Base-by-base conservation (phyloP, 1,140 invertebrate species). In the Popillia japonica region DNA sequence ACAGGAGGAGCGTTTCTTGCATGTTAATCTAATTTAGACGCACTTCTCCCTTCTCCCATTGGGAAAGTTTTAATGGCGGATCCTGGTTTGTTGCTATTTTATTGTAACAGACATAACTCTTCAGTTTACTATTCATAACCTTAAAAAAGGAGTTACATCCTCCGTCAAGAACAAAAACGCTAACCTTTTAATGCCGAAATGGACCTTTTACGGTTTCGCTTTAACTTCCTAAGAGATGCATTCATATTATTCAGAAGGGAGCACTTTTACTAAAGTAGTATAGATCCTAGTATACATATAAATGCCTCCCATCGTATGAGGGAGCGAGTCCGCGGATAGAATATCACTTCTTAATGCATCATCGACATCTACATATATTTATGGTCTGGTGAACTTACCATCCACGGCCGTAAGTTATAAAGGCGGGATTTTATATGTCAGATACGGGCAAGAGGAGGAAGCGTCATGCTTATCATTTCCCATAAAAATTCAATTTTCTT, bases 401-500 rank as follows among this genome's bases (percentile, higher is more conserved):
- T 48, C 11, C 11, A n/a, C n/a, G n/a, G n/a, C n/a, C n/a, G n/a
- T n/a, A n/a, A 48, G 44, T 48, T 48, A 48, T 48, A 48, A 48
- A 48, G 11, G 11, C 44, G 44, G 44, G 11, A n/a, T 48, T 48
- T 48, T 48, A 48, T 48, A 48, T 11, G 44, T 48, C 44, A n/a
- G 44, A 11, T 48, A 10, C 44, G 44, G n/a, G n/a, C n/a, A n/a
- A n/a, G n/a, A n/a, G n/a, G n/a, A n/a, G n/a, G 44, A 48, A 48
- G 11, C 44, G 44, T 11, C 44, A 48, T 48, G 44, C 44, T 48
- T 48, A 48, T 48, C 44, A 48, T 48, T 48, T 14, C 11, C 44
- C 44, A 48, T 48, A 48, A 48, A 48, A 48, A 48, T 48, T 48
- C 44, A 48, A 48, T 48, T 48, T 48, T 48, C 44, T 48, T 48